Base-by-base conservation (phyloP, 2,888 invertebrate genomes). In the Scaptomyza polygonia region DNA sequence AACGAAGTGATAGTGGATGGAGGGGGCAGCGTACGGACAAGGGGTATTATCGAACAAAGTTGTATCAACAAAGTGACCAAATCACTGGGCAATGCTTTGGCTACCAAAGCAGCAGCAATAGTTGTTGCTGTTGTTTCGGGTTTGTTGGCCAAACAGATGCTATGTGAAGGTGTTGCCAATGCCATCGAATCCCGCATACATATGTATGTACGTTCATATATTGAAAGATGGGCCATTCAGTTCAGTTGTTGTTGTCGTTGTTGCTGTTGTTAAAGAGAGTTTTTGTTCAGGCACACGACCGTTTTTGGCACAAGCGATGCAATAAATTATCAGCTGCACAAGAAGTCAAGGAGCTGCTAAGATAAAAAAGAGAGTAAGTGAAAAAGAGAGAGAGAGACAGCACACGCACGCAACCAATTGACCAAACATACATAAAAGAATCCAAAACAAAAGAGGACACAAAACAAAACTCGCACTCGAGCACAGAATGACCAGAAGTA, bases 251-350 rank as follows among this genome's bases (percentile, higher is more conserved):
- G 21, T 44, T 32, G 34, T 47, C 49, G 51, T 36, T 29, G 48
- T 29, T 21, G 21, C 30, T 32, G 34, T 47, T 53, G 58, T 58
- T 63, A 62, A 14, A 39, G 56, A 81, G 79, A 72, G 72, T 71
- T 52, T 39, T 61, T 39, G 39, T 39, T 75, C 66, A 74, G 86
- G 88, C 86, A 88, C 88, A 86, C 84, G 86, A 86, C 88, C 67
- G 71, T 85, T 85, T 84, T 77, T 67, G 81, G 86, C 71, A 65
- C 87, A 79, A 83, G 77, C 78, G 76, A 70, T 73, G 89, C 77
- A 72, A 88, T 88, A 88, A 88, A 88, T 88, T 88, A 88, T 88
- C 78, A 77, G 86, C 72, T 73, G 65, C 74, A 82, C 62, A 80
- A 74, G 58, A 57, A 77, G 64, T 55, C 73, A 45, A 49, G 54